phyloP scores from a whole-genome alignment of 2,113 vertebrate species.

The Excalfactoria chinensis region DNA sequence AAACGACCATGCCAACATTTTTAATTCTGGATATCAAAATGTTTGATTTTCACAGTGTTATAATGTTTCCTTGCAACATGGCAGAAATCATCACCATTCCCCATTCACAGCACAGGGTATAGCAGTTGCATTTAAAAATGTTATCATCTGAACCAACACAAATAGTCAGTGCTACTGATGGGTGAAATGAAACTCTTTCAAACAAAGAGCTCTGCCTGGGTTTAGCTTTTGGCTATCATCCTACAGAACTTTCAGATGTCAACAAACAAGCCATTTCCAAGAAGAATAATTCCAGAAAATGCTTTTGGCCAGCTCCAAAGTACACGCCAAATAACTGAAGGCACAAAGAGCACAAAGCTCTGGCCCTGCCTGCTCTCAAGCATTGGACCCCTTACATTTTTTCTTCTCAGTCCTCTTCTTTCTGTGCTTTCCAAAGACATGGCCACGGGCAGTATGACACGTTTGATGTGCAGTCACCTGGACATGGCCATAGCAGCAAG shows the following conservation, averaged over 20 bases:
- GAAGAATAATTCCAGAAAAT: not conserved
- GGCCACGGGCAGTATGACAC: accelerated
- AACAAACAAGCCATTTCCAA: not conserved
- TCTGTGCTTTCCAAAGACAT: not conserved
- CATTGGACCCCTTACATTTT: accelerated
- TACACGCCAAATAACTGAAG: not conserved
- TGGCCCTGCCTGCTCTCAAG: not conserved
- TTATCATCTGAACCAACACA: not conserved
- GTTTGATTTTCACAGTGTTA: not conserved
- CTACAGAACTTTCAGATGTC: not conserved
- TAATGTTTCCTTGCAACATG: not conserved
- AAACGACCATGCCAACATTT: not conserved
- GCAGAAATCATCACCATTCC: not conserved
- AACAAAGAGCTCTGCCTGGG: not conserved
- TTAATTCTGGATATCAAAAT: not conserved
- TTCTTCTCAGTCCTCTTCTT: not conserved
- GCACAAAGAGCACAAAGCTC: not conserved
- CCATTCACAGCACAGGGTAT: not conserved
- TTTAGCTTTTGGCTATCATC: not conserved
- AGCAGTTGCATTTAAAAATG: not conserved
- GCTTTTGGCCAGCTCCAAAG: not conserved
- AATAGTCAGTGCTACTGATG: not conserved
- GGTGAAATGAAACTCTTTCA: not conserved
- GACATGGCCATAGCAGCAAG: not conserved
- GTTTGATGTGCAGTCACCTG: not conserved